Percentiles rank a stretch among this genome's conserved stretches.
phyloP scores from a whole-genome alignment of 2,888 invertebrate species.

The Tetragonisca angustula region DNA sequence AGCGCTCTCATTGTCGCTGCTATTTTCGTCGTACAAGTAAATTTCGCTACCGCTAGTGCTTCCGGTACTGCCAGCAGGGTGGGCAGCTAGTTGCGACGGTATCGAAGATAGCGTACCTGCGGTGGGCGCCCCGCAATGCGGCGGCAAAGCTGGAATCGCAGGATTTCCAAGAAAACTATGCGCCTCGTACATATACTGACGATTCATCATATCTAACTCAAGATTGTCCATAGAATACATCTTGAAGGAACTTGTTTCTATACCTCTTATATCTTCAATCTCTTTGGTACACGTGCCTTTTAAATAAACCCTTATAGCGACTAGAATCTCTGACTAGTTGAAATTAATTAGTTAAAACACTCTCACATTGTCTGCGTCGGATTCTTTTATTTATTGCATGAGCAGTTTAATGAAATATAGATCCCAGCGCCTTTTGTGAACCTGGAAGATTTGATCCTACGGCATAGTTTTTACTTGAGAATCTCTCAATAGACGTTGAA shows the following conservation, averaged over 20 bases:
- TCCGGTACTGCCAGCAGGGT: constrained; percentile 85
- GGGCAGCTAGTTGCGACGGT: constrained; percentile 80
- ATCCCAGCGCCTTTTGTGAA: too few species aligned
- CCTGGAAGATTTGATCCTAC: not conserved
- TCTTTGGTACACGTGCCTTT: not conserved
- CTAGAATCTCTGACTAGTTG: constrained; percentile 40
- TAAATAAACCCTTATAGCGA: constrained; percentile 1
- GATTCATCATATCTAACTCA: constrained; percentile 88
- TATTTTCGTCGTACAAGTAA: constrained; percentile 88
- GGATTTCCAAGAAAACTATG: constrained; percentile 84
- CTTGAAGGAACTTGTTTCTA: constrained; percentile 40
- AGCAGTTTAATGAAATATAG: not conserved
- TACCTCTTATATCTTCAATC: not conserved
- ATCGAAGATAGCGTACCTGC: constrained; percentile 78
- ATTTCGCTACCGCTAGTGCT: constrained; percentile 88
- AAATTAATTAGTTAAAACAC: not conserved
- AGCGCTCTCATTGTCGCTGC: constrained; percentile 89
- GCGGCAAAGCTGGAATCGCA: constrained; percentile 82
- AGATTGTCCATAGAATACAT: constrained; percentile 90
- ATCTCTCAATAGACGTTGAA: not conserved
- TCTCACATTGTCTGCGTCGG: not conserved
- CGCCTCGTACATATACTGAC: constrained; percentile 87
- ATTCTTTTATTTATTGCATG: too few species aligned
- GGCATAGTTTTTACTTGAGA: not conserved
- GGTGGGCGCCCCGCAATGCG: constrained; percentile 76